Base-by-base conservation (phyloP, 2,888 invertebrate species). In the Drosophila merina region DNA sequence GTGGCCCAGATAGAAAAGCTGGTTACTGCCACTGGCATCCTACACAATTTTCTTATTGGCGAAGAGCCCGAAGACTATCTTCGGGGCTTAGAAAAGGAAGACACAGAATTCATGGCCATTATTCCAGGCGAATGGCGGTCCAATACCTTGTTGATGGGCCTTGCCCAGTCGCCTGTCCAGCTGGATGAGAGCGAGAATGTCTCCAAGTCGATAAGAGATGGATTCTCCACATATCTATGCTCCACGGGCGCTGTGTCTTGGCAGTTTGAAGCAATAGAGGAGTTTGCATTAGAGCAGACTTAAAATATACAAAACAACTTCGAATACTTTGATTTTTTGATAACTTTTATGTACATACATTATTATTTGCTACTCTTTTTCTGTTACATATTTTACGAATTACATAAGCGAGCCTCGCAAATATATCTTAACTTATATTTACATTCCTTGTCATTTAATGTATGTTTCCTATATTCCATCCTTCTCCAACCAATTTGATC, bases 101-200 rank as follows among this genome's bases (percentile, higher is more conserved):
- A 40, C 9, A 40, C 40, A n/a, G 40, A 52, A 14, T 14, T 14
- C 4, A 14, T 52, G 14, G 28, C 40, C 28, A 28, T 52, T 28
- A 40, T 52, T 10, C 52, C 52, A 3, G 54, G 54, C 28, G n/a
- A 54, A 8, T 54, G 42, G 42, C 42, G 54, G 7, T 12, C 40
- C 5, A 52, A 52, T 9, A 40, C 40, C 2, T 10, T 54, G 8
- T 44, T 25, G 7, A 31, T 54, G 54, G 30, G 30, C 4, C 40
- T 54, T 2, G 42, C 42, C 8, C 42, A 4, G 8, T 7, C 28
- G 1, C 30, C 54, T 30, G 28, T 31, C 8, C 30, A 30, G 10
- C 30, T 44, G 8, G 44, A 54, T 30, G 54, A 28, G 3, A 30
- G 42, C 8, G 52, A 40, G 9, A 54, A 54, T n/a, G 44, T 44